Evolutionary conservation across 2,113 vertebrate genomes (phyloP).

Genomic region (Accipiter cooperii): DNA sequence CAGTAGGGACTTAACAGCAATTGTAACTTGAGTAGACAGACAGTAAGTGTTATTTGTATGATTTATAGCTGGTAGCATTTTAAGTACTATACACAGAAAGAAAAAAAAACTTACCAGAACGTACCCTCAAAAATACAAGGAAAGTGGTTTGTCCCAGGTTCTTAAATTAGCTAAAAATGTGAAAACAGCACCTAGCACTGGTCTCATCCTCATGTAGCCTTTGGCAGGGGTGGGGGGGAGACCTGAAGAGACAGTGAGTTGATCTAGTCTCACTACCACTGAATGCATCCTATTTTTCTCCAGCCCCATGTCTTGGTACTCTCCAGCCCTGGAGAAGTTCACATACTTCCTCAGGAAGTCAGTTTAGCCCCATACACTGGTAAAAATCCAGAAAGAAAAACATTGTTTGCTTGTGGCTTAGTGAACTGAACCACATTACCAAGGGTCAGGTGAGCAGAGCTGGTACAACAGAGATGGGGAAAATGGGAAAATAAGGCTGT

Average conservation of each 20-base stretch:
- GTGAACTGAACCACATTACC: background rate
- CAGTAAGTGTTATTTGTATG: background rate
- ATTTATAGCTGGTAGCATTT: background rate
- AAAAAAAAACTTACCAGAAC: background rate
- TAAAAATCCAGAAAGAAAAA: background rate
- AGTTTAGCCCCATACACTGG: background rate
- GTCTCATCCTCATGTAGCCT: background rate
- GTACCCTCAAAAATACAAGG: background rate
- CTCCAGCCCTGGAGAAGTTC: background rate
- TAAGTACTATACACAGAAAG: background rate
- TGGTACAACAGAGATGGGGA: background rate
- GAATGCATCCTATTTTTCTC: background rate
- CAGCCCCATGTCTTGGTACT: background rate
- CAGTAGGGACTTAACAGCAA: background rate
- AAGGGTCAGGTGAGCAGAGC: background rate
- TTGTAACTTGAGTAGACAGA: background rate
- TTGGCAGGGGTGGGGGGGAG: too few species aligned
- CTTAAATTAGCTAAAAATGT: background rate
- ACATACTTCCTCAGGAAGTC: background rate
- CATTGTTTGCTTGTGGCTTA: background rate
- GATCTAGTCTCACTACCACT: background rate
- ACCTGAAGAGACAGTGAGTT: fast-evolving
- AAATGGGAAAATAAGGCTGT: background rate
- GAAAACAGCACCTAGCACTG: background rate
- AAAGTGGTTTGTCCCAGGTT: background rate